These are phyloP conservation scores for Thunnus thynnus DNA, from an alignment of 2,113 vertebrate species.

Conservation along the genomic window DNA sequence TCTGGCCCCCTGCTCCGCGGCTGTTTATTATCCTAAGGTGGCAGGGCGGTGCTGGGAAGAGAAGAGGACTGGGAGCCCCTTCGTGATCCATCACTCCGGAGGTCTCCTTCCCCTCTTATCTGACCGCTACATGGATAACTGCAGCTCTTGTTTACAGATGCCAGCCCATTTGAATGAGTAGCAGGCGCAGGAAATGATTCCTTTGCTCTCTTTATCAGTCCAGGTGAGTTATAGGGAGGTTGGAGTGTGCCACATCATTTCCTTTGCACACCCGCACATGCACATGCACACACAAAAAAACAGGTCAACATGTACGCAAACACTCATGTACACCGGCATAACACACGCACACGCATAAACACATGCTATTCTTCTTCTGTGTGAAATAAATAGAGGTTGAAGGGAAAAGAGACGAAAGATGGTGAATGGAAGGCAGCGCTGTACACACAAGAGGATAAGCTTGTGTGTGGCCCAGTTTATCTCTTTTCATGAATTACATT, in stretches of 20 bases:
- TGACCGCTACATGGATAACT: constrained; percentile 82
- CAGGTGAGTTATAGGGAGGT: constrained; percentile 76
- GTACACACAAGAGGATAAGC: constrained; percentile 68
- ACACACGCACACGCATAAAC: constrained; percentile 10
- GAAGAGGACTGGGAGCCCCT: constrained; percentile 77
- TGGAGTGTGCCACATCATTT: constrained; percentile 66
- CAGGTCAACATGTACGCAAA: constrained; percentile 13
- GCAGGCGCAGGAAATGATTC: constrained; percentile 75
- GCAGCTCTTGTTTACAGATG: constrained; percentile 81
- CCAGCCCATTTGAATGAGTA: constrained; percentile 80
- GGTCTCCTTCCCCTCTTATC: constrained; percentile 81
- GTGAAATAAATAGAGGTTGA: constrained; percentile 65
- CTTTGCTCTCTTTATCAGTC: constrained; percentile 78
- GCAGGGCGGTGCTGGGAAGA: constrained; percentile 81
- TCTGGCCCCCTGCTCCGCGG: constrained; percentile 81
- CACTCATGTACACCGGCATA: constrained; percentile 4
- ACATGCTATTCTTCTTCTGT: constrained; percentile 54
- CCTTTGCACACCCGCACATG: constrained; percentile 48
- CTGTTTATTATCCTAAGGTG: constrained; percentile 86
- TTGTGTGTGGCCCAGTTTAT: constrained; percentile 77
- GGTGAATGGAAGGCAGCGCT: constrained; percentile 58
- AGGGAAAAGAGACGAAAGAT: constrained; percentile 49
- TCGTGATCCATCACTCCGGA: constrained; percentile 83
- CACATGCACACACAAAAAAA: constrained; percentile 24
- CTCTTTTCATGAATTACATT: constrained; percentile 80